Conservation (phyloP, 1,140 invertebrate genomes). For the Bombyx mandarina region DNA sequence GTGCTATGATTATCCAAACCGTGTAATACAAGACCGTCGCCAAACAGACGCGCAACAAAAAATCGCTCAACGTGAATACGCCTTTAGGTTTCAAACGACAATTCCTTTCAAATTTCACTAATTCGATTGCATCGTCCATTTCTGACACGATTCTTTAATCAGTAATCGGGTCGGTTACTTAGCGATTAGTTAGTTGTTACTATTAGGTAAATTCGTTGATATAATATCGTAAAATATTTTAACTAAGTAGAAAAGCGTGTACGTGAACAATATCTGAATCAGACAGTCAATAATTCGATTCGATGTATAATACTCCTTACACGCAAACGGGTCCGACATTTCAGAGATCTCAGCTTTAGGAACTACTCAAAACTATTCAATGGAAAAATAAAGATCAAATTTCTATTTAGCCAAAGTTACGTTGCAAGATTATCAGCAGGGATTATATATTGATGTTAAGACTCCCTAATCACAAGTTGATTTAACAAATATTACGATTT, state of each 20-base stretch:
- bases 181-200: no score
- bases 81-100: not conserved
- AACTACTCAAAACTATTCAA: constrained; percentile 1
- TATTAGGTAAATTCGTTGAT: constrained; percentile 18
- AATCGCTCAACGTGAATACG: constrained; percentile 9
- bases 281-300: constrained; percentile 14
- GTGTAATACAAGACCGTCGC: constrained; percentile 24
- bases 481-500: no score
- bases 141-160: no score
- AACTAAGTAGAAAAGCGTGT: constrained; percentile 31
- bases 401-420: no score
- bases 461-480: no score
- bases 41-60: constrained; percentile 25
- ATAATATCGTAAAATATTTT: constrained; percentile 39
- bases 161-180: no score
- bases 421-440: no score
- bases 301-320: not conserved
- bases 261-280: constrained; percentile 32
- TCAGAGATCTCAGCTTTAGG: constrained; percentile 1
- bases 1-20: constrained; percentile 17
- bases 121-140: no score
- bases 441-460: no score
- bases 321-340: constrained; percentile 1
- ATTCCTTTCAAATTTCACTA: no score
- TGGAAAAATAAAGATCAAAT: no score